Base-by-base conservation (phyloP, 2,113 vertebrate species). In the Bettongia penicillata region DNA sequence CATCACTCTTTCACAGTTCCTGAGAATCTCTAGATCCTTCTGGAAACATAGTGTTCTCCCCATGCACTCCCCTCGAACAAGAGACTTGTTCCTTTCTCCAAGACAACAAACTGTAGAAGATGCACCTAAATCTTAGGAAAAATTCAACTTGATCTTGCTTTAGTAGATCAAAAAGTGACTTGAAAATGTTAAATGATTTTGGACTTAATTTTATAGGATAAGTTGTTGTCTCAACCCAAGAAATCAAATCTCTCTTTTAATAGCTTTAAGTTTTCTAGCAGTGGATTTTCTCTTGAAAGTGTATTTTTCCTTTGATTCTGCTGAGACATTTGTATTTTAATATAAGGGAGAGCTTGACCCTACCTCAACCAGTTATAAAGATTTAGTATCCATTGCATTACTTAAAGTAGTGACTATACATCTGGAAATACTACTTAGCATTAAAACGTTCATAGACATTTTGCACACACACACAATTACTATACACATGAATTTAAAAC, bases 361-460 rank as follows among this genome's bases (percentile, higher is more conserved):
- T 94, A 47, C 95, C 28, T 94, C n/a, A 96, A 53, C 68, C 50
- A 49, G 26, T 92, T 93, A 49, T 8, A 77, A 49, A 92, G 57
- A 37, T 92, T 57, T 49, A 77, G 49, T 8, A 93, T 25, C 50
- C 57, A 23, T 50, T 68, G 31, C 2, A 93, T 25, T 48, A 31
- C n/a, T 55, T 68, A 68, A 68, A 31, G 7, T 68, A 12, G 48
- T 95, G 90, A 53, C 53, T 95, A 26, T 93, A 96, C 37, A 92
- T 95, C 94, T 96, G 93, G 91, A 96, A 96, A 90, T 93, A 91
- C 47, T 91, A 28, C 91, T 25, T 53, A 57, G 96, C 89, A 94
- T 50, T 95, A 93, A 96, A 96, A 94, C 93, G 91, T 95, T 48
- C 25, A 92, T 92, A 95, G 55, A 53, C 96, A 93, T 90, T 96